These are phyloP conservation scores for Coecobrya sp. DNA, from an alignment of 2,888 invertebrate species.

Conservation along the genomic window DNA sequence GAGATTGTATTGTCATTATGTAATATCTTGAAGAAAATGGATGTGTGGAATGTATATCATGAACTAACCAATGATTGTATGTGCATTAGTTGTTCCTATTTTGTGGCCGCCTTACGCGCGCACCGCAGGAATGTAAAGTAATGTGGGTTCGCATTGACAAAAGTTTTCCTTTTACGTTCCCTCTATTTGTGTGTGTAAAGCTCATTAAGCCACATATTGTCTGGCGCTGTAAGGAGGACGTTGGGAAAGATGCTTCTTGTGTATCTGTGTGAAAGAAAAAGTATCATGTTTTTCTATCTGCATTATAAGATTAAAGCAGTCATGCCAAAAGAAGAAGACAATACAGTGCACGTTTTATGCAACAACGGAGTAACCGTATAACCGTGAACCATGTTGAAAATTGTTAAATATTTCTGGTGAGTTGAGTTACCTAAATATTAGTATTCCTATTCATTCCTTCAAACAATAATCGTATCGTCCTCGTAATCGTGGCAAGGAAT, in stretches of 20 bases:
- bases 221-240: slow-evolving; percentile 6
- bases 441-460: slow-evolving; percentile 26
- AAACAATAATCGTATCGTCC: slow-evolving; percentile 21
- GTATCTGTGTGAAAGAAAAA: slow-evolving; percentile 11
- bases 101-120: slow-evolving; percentile 11
- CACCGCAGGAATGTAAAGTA: slow-evolving; percentile 43
- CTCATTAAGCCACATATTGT: slow-evolving; percentile 64
- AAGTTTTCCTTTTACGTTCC: slow-evolving; percentile 48
- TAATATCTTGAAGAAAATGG: background rate
- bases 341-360: background rate
- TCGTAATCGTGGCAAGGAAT: slow-evolving; percentile 2
- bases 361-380: background rate
- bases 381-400: background rate
- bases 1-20: background rate
- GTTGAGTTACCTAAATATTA: slow-evolving; percentile 15
- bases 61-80: background rate
- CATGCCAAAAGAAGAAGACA: background rate
- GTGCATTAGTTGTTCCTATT: slow-evolving; percentile 33
- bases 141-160: slow-evolving; percentile 46
- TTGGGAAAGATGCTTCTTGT: slow-evolving; percentile 35
- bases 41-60: background rate
- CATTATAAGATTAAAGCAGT: slow-evolving; percentile 51
- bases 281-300: slow-evolving; percentile 15
- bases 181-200: slow-evolving; percentile 37
- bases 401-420: slow-evolving; percentile 14